These are phyloP conservation scores for Natrix natrix DNA, from an alignment of 2,797 vertebrate species.

Conservation along the genomic window DNA sequence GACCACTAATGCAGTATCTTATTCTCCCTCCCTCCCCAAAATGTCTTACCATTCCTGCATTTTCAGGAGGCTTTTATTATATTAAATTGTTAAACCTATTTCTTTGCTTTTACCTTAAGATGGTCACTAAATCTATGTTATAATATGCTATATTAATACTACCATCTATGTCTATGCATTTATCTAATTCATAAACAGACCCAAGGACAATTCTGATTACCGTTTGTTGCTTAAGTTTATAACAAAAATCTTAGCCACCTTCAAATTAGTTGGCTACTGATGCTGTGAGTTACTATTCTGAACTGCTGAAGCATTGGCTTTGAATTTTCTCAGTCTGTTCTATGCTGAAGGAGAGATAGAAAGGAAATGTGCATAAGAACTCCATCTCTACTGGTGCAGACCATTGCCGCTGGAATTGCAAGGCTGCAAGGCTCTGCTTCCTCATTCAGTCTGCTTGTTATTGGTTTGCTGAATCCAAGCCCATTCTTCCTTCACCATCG, in stretches of 20 bases:
- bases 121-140: neutral
- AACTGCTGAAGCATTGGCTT: neutral
- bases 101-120: neutral
- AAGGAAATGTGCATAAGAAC: neutral
- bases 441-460: neutral
- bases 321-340: neutral
- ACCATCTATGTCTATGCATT: neutral
- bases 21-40: neutral
- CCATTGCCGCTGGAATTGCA: neutral
- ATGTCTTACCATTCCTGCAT: neutral
- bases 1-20: neutral
- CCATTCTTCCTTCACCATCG: neutral
- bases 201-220: neutral
- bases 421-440: neutral
- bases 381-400: neutral
- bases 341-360: neutral
- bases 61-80: neutral
- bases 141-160: neutral
- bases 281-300: neutral
- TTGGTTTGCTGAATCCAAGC: neutral
- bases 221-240: neutral
- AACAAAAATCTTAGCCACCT: neutral
- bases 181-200: neutral
- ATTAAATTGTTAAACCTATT: neutral
- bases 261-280: neutral